Evolutionary conservation across 2,888 invertebrate species (phyloP), one percentile per base, ranked within the genome.

Genomic region (Adela reaumurella): DNA sequence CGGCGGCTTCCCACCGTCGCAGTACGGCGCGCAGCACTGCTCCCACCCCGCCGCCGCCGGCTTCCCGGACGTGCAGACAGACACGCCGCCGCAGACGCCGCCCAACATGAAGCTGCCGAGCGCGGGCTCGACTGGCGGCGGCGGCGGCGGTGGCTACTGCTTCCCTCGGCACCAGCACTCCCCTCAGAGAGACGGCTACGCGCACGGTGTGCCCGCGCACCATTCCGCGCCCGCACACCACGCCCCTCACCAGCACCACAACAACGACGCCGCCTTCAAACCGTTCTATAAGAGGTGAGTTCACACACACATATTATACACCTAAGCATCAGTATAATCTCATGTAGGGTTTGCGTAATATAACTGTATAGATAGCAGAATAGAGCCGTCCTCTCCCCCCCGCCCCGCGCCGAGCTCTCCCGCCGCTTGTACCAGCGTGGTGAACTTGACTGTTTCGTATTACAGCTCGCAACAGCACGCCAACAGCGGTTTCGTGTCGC

Each of bases 71-170:
- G 88, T 92, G 71, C 88, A 89, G 67, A 84, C 90, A 59, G 94
- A 94, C 77, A 94, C 94, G 55, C 94, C 94, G 58, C 94, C 94
- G 29, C 94, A 94, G 77, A 95, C 94, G 57, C 94, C 94, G 57
- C 94, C 94, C 67, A 94, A 90, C 80, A 91, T 94, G 91, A 94
- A 94, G 74, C 84, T 92, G 64, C 89, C 90, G 63, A 89, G 88
- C 70, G 88, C 87, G 67, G 86, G 86, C 71, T 88, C 85, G 61
- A 10, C 6, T 10, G 79, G 77, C 51, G 71, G 77, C 66, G 78
- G 79, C 72, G 66, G 68, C 72, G 73, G 67, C 69, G 70, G 63
- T 61, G 79, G 77, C 65, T 83, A 81, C 74, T 76, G 72, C 65
- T 78, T 76, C 61, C 67, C 73, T 48, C 64, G 77, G 64, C 72